A percentile compares a stretch with the other conserved stretches of the same genome.
These are phyloP conservation scores for Netelia inedita DNA, from an alignment of 2,888 invertebrate genomes.

Conservation along the genomic window DNA sequence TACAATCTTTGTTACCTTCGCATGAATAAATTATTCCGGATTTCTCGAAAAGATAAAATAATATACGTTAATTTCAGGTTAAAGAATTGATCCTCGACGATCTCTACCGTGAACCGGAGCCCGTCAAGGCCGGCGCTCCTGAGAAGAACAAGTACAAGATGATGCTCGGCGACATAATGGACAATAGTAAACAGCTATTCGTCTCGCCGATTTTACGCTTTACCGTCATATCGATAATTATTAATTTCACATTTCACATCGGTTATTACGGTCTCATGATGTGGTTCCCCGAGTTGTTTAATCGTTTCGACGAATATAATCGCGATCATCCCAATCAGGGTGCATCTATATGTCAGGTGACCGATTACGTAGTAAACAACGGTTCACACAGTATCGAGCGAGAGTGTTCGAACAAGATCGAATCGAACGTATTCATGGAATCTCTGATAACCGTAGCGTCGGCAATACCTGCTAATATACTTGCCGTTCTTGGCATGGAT, in stretches of 20 bases:
- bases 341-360: slow-evolving; percentile 91
- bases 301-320: slow-evolving; percentile 94
- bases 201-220: slow-evolving; percentile 93
- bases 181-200: slow-evolving; percentile 93
- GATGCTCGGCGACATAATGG: slow-evolving; percentile 92
- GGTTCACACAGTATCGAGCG: slow-evolving; percentile 88
- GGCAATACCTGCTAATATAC: slow-evolving; percentile 93
- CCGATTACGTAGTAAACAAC: slow-evolving; percentile 90
- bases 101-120: slow-evolving; percentile 76
- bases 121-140: slow-evolving; percentile 76
- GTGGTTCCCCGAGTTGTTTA: slow-evolving; percentile 98
- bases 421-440: slow-evolving; percentile 93
- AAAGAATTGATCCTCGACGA: slow-evolving; percentile 84
- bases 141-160: slow-evolving; percentile 88
- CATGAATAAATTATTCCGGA: neutral
- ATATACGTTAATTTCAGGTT: slow-evolving; percentile 76
- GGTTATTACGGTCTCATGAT: slow-evolving; percentile 98
- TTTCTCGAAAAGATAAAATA: slow-evolving; percentile 9
- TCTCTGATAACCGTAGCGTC: slow-evolving; percentile 95
- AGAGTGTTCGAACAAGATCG: slow-evolving; percentile 90
- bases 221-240: slow-evolving; percentile 93
- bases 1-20: neutral
- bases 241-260: slow-evolving; percentile 97
- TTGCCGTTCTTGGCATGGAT: slow-evolving; percentile 94
- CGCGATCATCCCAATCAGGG: slow-evolving; percentile 87